phyloP scores from a whole-genome alignment of 2,797 vertebrate species.

The Agapornis canus region DNA sequence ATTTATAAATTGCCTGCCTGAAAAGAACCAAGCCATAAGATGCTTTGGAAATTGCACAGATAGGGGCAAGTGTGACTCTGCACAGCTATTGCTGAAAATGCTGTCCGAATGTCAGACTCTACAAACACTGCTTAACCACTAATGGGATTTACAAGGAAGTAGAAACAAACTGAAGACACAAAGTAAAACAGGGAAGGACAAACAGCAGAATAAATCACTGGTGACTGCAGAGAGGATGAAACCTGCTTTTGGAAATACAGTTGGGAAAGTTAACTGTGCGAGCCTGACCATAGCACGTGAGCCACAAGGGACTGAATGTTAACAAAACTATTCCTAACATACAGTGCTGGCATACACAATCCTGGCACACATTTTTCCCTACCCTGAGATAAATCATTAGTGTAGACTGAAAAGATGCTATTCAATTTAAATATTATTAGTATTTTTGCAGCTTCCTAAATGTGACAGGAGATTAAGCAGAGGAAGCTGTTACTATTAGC shows the following conservation, averaged over 20 bases:
- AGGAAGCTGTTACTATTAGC: neutral
- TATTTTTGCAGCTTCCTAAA: neutral
- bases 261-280: neutral
- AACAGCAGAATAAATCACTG: slow-evolving; percentile 7
- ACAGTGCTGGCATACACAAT: neutral
- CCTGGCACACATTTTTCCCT: neutral
- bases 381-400: neutral
- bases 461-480: neutral
- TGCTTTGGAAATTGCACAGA: neutral
- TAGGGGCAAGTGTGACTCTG: neutral
- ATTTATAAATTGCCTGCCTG: neutral
- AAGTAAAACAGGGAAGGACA: neutral
- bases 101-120: neutral
- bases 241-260: neutral
- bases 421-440: neutral
- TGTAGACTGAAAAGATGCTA: neutral
- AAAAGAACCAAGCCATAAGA: neutral
- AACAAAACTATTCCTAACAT: neutral
- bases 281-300: neutral
- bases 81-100: neutral
- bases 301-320: neutral
- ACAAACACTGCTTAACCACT: neutral
- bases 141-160: neutral
- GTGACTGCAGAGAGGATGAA: neutral
- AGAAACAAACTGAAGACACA: neutral